These are phyloP conservation scores for Mystacides longicornis DNA, from an alignment of 2,888 invertebrate species.

Conservation along the genomic window DNA sequence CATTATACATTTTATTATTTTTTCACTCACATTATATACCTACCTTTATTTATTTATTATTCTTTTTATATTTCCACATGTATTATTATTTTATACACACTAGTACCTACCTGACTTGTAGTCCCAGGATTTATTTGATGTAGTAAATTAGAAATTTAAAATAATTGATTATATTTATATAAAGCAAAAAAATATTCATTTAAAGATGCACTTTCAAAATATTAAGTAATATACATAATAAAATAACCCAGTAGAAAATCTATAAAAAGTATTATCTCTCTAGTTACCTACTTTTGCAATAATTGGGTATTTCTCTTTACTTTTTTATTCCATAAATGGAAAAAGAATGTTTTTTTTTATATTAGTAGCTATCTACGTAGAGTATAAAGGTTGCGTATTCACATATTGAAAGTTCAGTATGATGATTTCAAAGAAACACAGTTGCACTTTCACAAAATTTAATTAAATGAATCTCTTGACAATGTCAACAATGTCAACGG, in stretches of 20 bases:
- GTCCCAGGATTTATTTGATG: constrained; percentile 1
- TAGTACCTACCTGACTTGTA: no score
- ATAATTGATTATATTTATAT: no score
- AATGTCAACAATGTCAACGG: no score
- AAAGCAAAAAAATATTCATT: not conserved
- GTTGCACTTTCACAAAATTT: no score
- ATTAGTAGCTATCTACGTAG: no score
- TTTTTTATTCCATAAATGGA: not conserved
- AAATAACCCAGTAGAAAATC: not conserved
- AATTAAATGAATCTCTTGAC: no score
- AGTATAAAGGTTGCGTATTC: no score
- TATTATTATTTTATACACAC: not conserved
- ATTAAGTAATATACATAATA: not conserved
- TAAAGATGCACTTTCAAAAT: not conserved
- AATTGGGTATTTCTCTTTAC: not conserved
- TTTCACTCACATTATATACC: not conserved
- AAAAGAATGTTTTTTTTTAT: not conserved
- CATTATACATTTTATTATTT: not conserved
- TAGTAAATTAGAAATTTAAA: no score
- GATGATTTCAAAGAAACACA: no score
- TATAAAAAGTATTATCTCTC: not conserved
- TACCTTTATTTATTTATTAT: not conserved
- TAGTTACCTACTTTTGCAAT: not conserved
- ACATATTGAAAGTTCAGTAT: no score
- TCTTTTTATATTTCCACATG: not conserved